Percentiles rank a stretch among this genome's conserved stretches.
Evolutionary conservation across 2,888 invertebrate genomes (phyloP).

Genomic region (Xylota sylvarum): DNA sequence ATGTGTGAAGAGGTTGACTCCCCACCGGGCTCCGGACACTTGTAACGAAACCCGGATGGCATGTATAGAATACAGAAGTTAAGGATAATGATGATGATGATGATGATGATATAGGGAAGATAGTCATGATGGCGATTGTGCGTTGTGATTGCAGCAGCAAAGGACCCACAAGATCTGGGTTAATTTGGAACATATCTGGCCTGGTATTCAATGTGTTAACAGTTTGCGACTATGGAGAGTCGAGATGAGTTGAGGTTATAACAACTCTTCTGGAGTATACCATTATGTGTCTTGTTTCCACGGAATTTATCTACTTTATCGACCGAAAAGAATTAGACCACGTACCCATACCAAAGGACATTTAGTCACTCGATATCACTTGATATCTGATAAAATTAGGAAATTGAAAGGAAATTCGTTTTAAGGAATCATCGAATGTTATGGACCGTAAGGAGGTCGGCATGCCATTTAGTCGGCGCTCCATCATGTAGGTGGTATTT

Average conservation of each 20-base stretch:
- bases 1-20: constrained; percentile 25
- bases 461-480: constrained; percentile 45
- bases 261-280: constrained; percentile 12
- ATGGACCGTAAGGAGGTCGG: constrained; percentile 44
- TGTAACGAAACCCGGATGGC: constrained; percentile 32
- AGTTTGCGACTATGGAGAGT: constrained; percentile 35
- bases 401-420: constrained; percentile 65
- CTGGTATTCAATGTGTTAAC: constrained; percentile 57
- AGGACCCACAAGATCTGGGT: constrained; percentile 57
- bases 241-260: constrained; percentile 2
- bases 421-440: constrained; percentile 26
- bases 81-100: constrained; percentile 56
- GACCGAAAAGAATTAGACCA: constrained; percentile 60
- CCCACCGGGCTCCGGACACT: constrained; percentile 19
- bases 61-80: constrained; percentile 53
- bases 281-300: constrained; percentile 25
- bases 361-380: constrained; percentile 49
- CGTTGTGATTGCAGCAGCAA: constrained; percentile 49
- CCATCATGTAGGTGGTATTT: not conserved
- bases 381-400: constrained; percentile 59
- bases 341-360: constrained; percentile 23
- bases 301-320: constrained; percentile 64
- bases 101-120: constrained; percentile 54
- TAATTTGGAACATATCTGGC: constrained; percentile 60
- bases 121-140: constrained; percentile 60